Conservation (phyloP, 2,113 vertebrate genomes). For the Gallinago undulata region DNA sequence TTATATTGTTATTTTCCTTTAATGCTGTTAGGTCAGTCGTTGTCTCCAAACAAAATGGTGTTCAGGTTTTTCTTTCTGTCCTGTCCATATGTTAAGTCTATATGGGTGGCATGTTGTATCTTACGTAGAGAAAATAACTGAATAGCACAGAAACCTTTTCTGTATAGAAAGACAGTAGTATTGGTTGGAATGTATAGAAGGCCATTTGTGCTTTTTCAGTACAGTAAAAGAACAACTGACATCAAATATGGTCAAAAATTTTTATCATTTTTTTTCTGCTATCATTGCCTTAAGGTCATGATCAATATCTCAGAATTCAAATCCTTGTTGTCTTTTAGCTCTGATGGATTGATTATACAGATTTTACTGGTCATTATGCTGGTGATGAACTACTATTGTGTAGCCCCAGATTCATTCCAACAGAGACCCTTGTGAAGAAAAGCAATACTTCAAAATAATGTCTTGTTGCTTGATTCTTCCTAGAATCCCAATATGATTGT, state of each 20-base stretch:
- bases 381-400: background rate
- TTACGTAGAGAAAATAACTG: background rate
- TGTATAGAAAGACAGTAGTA: background rate
- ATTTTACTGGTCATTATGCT: background rate
- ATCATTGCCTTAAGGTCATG: background rate
- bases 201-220: background rate
- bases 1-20: background rate
- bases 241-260: background rate
- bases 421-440: background rate
- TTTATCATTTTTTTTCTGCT: conserved; percentile 15
- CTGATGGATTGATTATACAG: conserved; percentile 7
- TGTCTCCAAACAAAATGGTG: background rate
- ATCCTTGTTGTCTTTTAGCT: background rate
- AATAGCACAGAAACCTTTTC: background rate
- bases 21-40: background rate
- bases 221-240: background rate
- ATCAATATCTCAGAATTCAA: conserved; percentile 13
- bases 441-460: conserved; percentile 29
- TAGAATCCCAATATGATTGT: conserved; percentile 24
- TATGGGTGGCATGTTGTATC: background rate
- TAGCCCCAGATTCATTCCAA: conserved; percentile 10
- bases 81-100: background rate
- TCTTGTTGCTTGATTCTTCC: background rate
- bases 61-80: background rate
- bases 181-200: background rate